Evolutionary conservation across 2,888 invertebrate genomes (phyloP).

Genomic region (Eulithis testata): DNA sequence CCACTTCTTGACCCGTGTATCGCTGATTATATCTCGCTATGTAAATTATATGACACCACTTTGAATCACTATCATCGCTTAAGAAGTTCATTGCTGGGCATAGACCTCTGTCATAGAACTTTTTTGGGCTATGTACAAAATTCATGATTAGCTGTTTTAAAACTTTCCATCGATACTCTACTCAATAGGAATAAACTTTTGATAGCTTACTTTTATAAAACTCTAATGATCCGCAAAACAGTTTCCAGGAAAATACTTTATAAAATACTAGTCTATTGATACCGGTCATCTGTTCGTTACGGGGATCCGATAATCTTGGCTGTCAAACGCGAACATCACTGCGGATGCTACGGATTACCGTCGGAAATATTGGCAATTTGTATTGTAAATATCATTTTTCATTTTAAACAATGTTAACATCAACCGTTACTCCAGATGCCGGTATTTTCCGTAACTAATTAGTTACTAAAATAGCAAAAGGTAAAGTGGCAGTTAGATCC

Average conservation of each 20-base stretch:
- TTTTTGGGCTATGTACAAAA: no score
- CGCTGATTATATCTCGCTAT: conserved; percentile 9
- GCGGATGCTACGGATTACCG: conserved; percentile 45
- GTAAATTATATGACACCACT: background rate
- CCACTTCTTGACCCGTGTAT: conserved; percentile 9
- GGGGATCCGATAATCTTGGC: conserved; percentile 69
- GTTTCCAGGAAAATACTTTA: conserved; percentile 9
- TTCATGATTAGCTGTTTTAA: no score
- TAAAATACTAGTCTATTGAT: conserved; percentile 21
- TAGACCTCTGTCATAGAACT: no score
- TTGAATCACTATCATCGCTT: background rate
- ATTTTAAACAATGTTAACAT: conserved; percentile 14
- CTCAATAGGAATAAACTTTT: background rate
- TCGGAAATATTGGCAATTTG: conserved; percentile 23
- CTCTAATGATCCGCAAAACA: background rate
- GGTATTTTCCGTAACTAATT: conserved; percentile 12
- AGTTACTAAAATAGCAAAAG: conserved; percentile 15
- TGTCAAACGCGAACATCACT: conserved; percentile 68
- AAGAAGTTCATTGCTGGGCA: no score
- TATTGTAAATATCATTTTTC: conserved; percentile 21
- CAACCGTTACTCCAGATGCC: background rate
- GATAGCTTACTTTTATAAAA: background rate
- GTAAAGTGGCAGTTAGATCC: conserved; percentile 13
- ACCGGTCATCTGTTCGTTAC: conserved; percentile 50
- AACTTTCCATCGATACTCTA: no score